Evolutionary conservation across 35 echinoderm and acorn worm genomes (phyloP).

Genomic region (Anneissia japonica): DNA sequence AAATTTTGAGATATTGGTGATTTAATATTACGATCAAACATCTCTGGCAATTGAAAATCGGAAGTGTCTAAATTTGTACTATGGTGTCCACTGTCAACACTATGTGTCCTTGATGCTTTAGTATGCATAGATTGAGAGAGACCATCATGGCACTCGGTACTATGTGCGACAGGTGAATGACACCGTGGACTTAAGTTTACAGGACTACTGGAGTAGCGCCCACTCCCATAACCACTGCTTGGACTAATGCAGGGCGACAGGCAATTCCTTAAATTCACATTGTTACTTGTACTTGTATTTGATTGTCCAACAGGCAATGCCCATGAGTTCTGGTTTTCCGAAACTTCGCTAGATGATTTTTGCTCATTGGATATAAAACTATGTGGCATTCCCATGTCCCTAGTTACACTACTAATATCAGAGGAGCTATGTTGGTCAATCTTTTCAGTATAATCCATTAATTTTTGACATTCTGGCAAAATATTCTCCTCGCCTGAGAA

Average conservation of each 20-base stretch:
- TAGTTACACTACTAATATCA: conserved; percentile 26
- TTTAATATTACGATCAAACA: neutral
- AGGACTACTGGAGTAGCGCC: conserved; percentile 72
- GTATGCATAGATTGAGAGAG: neutral
- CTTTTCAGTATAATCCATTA: conserved; percentile 10
- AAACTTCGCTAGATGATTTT: conserved; percentile 47
- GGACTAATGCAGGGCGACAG: conserved; percentile 63
- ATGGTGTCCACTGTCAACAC: neutral
- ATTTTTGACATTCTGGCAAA: neutral
- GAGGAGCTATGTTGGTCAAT: conserved; percentile 40
- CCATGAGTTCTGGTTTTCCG: conserved; percentile 24
- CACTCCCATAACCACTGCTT: conserved; percentile 84
- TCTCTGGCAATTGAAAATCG: neutral
- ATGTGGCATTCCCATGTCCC: conserved; percentile 21
- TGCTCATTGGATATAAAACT: conserved; percentile 23
- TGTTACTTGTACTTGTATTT: neutral
- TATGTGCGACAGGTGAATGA: conserved; percentile 29
- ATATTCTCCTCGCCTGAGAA: conserved; percentile 10
- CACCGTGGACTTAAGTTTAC: conserved; percentile 66
- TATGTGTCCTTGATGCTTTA: neutral
- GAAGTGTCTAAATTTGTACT: neutral
- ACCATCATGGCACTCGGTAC: neutral
- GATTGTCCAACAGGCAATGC: conserved; percentile 15
- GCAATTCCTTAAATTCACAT: conserved; percentile 13
- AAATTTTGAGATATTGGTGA: neutral